A percentile compares a stretch with the other conserved stretches of the same genome.
phyloP scores from a whole-genome alignment of 2,113 vertebrate species.

The Crotophaga sulcirostris region DNA sequence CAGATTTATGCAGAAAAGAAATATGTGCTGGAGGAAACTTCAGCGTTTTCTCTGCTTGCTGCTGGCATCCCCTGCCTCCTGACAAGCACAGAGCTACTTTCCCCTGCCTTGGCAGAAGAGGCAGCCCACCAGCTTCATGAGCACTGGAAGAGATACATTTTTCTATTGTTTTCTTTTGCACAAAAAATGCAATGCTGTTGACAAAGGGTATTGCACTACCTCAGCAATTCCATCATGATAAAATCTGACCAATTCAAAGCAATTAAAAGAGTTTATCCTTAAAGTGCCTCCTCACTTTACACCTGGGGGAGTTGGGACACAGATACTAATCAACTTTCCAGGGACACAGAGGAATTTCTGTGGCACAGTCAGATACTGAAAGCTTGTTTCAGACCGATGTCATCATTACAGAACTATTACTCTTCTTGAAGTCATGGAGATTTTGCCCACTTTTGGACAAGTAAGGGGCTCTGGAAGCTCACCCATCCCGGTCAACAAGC shows the following conservation, averaged over 20 bases:
- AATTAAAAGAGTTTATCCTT: background rate
- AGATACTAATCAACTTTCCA: background rate
- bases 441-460: background rate
- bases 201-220: constrained; percentile 6
- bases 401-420: background rate
- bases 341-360: background rate
- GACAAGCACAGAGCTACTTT: background rate
- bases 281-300: background rate
- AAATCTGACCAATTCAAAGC: background rate
- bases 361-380: background rate
- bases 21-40: background rate
- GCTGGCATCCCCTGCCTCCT: background rate
- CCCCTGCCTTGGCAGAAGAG: fast-evolving
- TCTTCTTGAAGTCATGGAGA: background rate
- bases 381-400: background rate
- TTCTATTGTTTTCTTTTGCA: background rate
- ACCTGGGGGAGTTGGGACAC: background rate
- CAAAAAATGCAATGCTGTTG: background rate
- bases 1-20: background rate
- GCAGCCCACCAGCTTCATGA: background rate
- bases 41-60: background rate
- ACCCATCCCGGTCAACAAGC: fast-evolving
- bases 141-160: background rate
- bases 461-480: background rate
- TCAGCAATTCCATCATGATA: background rate